Evolutionary conservation across 2,797 vertebrate genomes (phyloP), one percentile per base, ranked within the genome.

Genomic region (Catamblyrhynchus diadema): DNA sequence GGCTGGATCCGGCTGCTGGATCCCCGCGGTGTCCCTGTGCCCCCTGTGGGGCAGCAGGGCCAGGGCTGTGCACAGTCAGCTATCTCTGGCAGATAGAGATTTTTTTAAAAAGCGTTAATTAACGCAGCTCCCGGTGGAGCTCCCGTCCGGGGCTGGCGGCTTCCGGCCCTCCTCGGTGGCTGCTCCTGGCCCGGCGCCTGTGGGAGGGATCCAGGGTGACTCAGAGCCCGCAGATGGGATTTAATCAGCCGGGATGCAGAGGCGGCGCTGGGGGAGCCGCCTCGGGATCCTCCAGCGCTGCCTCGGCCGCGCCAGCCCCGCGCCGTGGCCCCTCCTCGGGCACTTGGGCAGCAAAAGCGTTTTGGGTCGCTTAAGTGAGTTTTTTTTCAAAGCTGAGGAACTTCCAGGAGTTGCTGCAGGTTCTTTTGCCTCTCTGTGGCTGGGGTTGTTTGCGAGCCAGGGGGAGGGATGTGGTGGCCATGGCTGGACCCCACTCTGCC

Each of bases 361-460:
- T 89, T 74, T 8, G 53, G 14, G n/a, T 78, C 41, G 6, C 3
- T 83, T 32, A 3, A 48, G 22, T 2, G 2, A 2, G 3, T 1
- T 14, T 56, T 0, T 0, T 54, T 14, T 4, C 2, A 22, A 60
- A 59, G n/a, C 2, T 6, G 4, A 33, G 44, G 42, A 70, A 28
- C 14, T 81, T 41, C 1, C 48, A 30, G 25, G 14, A 13, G 3
- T 60, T 51, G 14, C 7, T 69, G 4, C 2, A 0, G 17, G 13
- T 87, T 32, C 8, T 57, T 2, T 35, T 33, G 9, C 1, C 3
- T 9, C 22, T n/a, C 1, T 7, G 35, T 41, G 51, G 6, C 14
- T 60, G 67, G 1, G 7, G 21, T 32, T 27, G 0, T 0, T 19
- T 19, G 19, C 10, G 77, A 81, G 57, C 50, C 1, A 0, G n/a